Base-by-base conservation (phyloP, 2,113 vertebrate species). In the Camelus dromedarius region DNA sequence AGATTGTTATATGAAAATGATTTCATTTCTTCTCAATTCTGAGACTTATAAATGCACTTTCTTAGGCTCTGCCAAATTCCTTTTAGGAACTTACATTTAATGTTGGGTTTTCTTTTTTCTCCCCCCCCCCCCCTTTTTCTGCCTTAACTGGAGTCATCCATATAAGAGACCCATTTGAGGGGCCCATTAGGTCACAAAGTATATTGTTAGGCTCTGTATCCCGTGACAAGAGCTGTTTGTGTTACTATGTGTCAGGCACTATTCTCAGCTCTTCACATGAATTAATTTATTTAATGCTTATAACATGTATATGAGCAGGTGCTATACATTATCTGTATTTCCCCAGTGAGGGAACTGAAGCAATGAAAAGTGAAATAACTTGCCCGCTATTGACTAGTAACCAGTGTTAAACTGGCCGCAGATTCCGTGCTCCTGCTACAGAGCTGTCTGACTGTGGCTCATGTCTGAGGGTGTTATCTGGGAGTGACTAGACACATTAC, bases 241-340 rank as follows among this genome's bases (percentile, higher is more conserved):
- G 8, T 62, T 82, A 22, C 38, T 32, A 1, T 62, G 13, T 70
- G 28, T 6, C 8, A 32, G 54, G 32, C 26, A 1, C 13, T 83
- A 0, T 58, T 84, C 56, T 75, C 46, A 32, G n/a, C 18, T n/a
- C 14, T 56, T 70, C 8, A 8, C 1, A 0, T 22, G 6, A 70
- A 2, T 30, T 7, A 1, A 3, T 67, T 62, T 24, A 14, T 8
- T 50, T 20, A 56, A 35, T 73, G 38, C 14, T 67, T 20, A 8
- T 2, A 9, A 8, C 38, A 3, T 7, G 3, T 22, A 1, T 35
- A 18, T 32, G 26, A 50, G 35, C 18, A 86, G 26, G 50, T 46
- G 2, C 13, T 69, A 0, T 26, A 22, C 15, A 0, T 38, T 8
- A 14, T 20, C 32, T 12, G 18, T 62, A 72, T 64, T 18, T 62